Conservation (phyloP, 2,888 invertebrate genomes). For the Pachymerium ferrugineum region DNA sequence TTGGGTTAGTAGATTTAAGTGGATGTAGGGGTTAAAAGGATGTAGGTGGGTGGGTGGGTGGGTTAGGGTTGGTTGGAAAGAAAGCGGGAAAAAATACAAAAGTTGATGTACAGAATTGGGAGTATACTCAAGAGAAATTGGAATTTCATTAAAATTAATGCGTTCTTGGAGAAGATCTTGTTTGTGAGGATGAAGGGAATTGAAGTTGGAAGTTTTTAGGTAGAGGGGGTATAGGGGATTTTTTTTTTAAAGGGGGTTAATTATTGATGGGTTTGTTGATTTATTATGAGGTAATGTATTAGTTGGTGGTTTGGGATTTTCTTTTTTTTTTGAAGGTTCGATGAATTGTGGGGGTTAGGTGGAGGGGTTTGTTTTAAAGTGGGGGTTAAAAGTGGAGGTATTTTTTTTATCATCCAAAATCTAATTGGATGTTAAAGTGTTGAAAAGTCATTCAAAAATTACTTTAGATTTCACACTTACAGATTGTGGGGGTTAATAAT, state of each 20-base stretch:
- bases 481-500: no score
- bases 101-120: background rate
- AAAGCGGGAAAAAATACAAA: slow-evolving; percentile 1
- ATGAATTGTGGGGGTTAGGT: background rate
- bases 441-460: no score
- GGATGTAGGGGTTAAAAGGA: slow-evolving; percentile 13
- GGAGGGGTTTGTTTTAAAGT: background rate
- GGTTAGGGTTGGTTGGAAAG: background rate
- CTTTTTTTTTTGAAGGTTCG: no score
- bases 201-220: background rate
- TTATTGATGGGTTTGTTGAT: background rate
- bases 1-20: background rate
- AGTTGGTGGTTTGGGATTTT: background rate
- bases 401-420: no score
- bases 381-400: background rate
- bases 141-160: slow-evolving; percentile 13
- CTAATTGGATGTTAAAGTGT: no score
- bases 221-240: background rate
- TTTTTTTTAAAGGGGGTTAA: background rate
- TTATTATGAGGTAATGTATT: background rate
- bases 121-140: slow-evolving; percentile 9
- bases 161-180: background rate
- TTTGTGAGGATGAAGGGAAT: background rate
- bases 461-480: no score
- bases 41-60: no score